Evolutionary conservation across 2,113 vertebrate species (phyloP), one percentile per base, ranked within the genome.

Genomic region (Formicarius rufipectus): DNA sequence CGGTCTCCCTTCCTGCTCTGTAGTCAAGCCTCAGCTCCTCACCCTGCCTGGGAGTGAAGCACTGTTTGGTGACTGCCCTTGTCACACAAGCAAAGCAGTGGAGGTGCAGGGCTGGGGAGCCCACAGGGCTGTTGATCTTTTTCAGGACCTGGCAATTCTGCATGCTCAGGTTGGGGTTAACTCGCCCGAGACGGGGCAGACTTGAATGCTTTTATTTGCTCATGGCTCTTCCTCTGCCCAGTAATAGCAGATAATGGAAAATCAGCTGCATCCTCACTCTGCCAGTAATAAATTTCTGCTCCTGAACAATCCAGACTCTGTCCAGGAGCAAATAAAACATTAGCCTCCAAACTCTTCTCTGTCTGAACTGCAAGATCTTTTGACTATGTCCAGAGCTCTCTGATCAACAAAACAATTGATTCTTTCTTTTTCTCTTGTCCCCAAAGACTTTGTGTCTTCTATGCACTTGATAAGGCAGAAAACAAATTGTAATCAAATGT

Each of bases 201-300:
- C 33, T 5, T 3, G 31, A 91, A 74, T 0, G 0, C 37, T 84
- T 79, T 92, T 86, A 71, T 81, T 87, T 92, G 76, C 39, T 73
- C 2, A 0, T 55, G 75, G 31, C 49, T 64, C 30, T 56, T 76
- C 35, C 33, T 4, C 31, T 77, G 60, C 52, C 67, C 72, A 64
- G 63, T 66, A 89, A 62, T 10, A 64, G 55, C 17, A 28, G 45
- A 39, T 89, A 89, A 92, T 77, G 55, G 76, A 96, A 95, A 96
- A 90, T 77, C 89, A 84, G 68, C 64, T 84, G 76, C 7, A 0
- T 86, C 33, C 28, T 84, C 5, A 5, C 45, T 45, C 40, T 80
- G 79, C 33, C 75, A 95, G 63, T 22, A 71, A 59, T 69, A 73
- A 83, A 86, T 52, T 82, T 76, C 62, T 91, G 59, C 68, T 93